Base-by-base conservation (phyloP, 2,888 invertebrate genomes). In the Nephrotoma appendiculata region DNA sequence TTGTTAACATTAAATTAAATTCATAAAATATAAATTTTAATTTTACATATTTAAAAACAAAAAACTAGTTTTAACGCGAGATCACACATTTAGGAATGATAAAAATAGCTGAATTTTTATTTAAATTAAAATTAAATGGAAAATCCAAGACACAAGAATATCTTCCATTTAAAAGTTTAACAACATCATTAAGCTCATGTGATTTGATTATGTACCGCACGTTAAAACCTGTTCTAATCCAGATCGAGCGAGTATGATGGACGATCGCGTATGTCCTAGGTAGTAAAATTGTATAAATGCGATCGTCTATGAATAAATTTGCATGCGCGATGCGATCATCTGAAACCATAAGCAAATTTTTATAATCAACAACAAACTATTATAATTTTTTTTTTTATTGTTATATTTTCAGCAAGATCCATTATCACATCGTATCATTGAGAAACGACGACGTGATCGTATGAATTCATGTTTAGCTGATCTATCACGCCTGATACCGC, bases 381-480 rank as follows among this genome's bases (percentile, higher is more conserved):
- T 31, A 31, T 31, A 31, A 31, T 57, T 48, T 83, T 48, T 19
- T 31, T 31, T 31, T 2, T n/a, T n/a, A n/a, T n/a, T 31, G 2
- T 31, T 31, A 2, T 45, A 83, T 19, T 88, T 86, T 84, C 92
- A 96, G 94, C 95, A 98, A 97, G 98, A 98, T 91, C 98, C 98
- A 86, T 94, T 98, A 95, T 98, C 98, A n/a, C 98, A 98, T 91
- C 95, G 98, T 87, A 98, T 99, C 89, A 99, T 99, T 88, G 98
- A 99, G 92, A 99, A 99, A 91, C 93, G 98, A 85, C 94, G 98
- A 48, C 93, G 99, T 41, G 98, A 99, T 92, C 95, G 98, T 87
- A 99, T 99, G 98, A 99, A 99, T 93, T 98, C 98, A 92, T 98
- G 98, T 90, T 92, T 99, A 87, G 98, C 98, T 0, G 98, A 98